phyloP scores from a whole-genome alignment of 2,113 vertebrate species.

The Cryptomyrus ogoouensis region DNA sequence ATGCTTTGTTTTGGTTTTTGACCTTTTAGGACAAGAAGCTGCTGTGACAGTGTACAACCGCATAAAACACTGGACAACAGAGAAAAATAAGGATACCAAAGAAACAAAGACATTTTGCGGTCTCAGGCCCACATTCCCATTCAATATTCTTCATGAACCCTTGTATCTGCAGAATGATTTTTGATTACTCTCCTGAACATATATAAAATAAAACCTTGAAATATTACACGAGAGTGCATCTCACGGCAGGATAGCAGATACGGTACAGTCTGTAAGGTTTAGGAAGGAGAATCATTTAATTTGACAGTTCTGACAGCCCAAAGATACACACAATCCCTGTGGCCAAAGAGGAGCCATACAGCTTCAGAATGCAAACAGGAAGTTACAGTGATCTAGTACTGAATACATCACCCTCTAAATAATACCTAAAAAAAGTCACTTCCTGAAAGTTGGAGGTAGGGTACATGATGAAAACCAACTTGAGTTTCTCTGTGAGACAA shows the following conservation, averaged over 20 bases:
- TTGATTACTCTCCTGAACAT: not conserved
- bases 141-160: not conserved
- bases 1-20: constrained; percentile 60
- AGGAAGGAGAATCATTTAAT: not conserved
- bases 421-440: not conserved
- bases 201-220: not conserved
- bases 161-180: not conserved
- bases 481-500: not conserved
- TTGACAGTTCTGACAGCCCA: not conserved
- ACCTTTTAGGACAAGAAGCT: constrained; percentile 48
- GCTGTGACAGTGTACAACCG: constrained; percentile 41
- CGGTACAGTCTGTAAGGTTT: not conserved
- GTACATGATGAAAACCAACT: not conserved
- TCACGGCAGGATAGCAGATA: not conserved
- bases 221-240: not conserved
- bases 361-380: not conserved
- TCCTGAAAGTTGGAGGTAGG: constrained; percentile 3
- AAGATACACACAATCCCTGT: not conserved
- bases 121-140: not conserved
- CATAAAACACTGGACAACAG: constrained; percentile 25
- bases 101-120: not conserved
- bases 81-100: constrained; percentile 16
- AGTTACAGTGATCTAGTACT: not conserved
- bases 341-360: not conserved
- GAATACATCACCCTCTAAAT: not conserved